Evolutionary conservation across 2,888 invertebrate species (phyloP).

Genomic region (Prenolepis imparis): DNA sequence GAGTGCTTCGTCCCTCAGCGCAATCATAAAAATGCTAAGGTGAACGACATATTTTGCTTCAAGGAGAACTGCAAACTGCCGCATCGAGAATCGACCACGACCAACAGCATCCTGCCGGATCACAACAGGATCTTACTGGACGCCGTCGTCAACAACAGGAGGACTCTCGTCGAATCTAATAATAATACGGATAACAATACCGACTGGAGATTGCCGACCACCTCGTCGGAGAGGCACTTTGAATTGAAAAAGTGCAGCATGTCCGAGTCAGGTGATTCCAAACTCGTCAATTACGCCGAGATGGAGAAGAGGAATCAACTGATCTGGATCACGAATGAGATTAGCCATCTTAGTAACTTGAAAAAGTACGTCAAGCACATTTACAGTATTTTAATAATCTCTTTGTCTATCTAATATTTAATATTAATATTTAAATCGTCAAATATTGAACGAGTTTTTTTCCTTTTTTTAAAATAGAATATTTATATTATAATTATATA

Average conservation of each 20-base stretch:
- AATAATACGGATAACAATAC: conserved; percentile 74
- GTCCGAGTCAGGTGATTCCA: conserved; percentile 80
- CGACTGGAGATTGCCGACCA: conserved; percentile 87
- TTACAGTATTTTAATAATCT: conserved; percentile 16
- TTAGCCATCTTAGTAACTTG: conserved; percentile 87
- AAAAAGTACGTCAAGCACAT: conserved; percentile 81
- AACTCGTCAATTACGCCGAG: conserved; percentile 85
- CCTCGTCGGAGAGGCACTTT: conserved; percentile 86
- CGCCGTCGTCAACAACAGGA: conserved; percentile 74
- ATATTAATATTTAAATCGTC: background rate
- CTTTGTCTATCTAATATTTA: background rate
- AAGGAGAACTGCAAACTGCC: conserved; percentile 75
- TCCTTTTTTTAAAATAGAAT: background rate
- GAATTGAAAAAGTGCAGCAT: conserved; percentile 81
- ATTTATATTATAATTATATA: background rate
- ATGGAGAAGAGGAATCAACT: conserved; percentile 88
- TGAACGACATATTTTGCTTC: conserved; percentile 76
- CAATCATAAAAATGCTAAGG: conserved; percentile 73
- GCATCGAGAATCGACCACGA: conserved; percentile 73
- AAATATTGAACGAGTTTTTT: background rate
- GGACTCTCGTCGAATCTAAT: conserved; percentile 72
- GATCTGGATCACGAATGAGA: conserved; percentile 88
- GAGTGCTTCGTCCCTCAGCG: conserved; percentile 84
- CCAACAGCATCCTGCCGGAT: conserved; percentile 77
- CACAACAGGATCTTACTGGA: conserved; percentile 79